Base-by-base conservation (phyloP, 2,888 invertebrate genomes). In the Adelphocoris suturalis region DNA sequence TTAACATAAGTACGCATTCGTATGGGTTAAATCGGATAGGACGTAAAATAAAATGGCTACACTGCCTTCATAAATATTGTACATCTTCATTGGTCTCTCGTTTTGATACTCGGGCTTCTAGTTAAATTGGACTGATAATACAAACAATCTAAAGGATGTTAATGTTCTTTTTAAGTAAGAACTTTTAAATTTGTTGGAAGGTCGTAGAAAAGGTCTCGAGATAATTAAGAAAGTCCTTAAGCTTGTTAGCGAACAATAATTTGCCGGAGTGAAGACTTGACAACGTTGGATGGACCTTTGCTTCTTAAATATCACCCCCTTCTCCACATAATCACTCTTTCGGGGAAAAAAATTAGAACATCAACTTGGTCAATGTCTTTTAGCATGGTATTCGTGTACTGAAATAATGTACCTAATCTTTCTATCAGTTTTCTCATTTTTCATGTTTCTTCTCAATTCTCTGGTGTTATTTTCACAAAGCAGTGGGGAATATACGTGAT, bases 231-330 rank as follows among this genome's bases (percentile, higher is more conserved):
- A 68, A 68, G 23, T 23, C 23, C 27, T 23, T 68, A 68, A 68
- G 23, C 68, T 68, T 68, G 23, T 68, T 68, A 68, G 68, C 68
- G 11, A 68, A 27, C 68, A 68, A 68, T 68, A 68, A 68, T 68
- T 27, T 68, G n/a, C 23, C 19, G 23, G 23, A 68, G 68, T 68
- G 68, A 68, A 68, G 68, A 68, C 23, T 68, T 68, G 68, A 68
- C 68, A 23, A 12, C 23, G 27, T 68, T 23, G 68, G 68, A 16
- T 7, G 68, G 23, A 11, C 12, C 68, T 12, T 68, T 23, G 23
- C 23, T 68, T 11, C 23, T 68, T 68, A 68, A 68, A 23, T 68
- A 68, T 23, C 68, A 68, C 68, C 23, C 7, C 13, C 27, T 23
- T 68, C 68, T 68, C 19, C 68, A 23, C 68, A 27, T 19, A 19